Evolutionary conservation across 2,113 vertebrate species (phyloP).

Genomic region (Hyperoodon ampullatus): DNA sequence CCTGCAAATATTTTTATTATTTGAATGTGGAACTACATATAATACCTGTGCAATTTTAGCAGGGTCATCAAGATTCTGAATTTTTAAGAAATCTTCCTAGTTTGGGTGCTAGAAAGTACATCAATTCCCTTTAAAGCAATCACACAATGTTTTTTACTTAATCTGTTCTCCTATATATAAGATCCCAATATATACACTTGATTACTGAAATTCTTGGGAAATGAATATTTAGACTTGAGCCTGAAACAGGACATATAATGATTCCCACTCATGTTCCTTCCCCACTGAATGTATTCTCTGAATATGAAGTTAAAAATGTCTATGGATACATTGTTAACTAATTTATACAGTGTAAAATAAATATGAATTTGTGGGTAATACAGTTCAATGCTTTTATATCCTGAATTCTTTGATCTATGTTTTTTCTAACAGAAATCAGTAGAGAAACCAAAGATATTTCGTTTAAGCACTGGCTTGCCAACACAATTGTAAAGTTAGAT

Average conservation of each 20-base stretch:
- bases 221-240: background rate
- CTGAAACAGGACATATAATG: background rate
- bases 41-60: constrained; percentile 7
- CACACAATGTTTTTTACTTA: background rate
- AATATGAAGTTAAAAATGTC: constrained; percentile 4
- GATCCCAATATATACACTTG: background rate
- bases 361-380: background rate
- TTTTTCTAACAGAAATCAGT: constrained; percentile 28
- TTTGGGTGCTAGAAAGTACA: background rate
- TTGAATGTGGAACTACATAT: constrained; percentile 1
- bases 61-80: background rate
- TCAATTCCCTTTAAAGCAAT: background rate
- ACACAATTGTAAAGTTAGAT: background rate
- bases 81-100: constrained; percentile 15
- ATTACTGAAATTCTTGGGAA: background rate
- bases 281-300: background rate
- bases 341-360: background rate
- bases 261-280: background rate
- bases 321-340: background rate
- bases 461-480: background rate
- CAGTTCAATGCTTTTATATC: background rate
- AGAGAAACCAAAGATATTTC: background rate
- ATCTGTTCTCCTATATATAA: background rate
- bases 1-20: background rate
- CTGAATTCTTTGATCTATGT: background rate